Conservation (phyloP, 1,140 invertebrate genomes). For the Colletes latitarsis region DNA sequence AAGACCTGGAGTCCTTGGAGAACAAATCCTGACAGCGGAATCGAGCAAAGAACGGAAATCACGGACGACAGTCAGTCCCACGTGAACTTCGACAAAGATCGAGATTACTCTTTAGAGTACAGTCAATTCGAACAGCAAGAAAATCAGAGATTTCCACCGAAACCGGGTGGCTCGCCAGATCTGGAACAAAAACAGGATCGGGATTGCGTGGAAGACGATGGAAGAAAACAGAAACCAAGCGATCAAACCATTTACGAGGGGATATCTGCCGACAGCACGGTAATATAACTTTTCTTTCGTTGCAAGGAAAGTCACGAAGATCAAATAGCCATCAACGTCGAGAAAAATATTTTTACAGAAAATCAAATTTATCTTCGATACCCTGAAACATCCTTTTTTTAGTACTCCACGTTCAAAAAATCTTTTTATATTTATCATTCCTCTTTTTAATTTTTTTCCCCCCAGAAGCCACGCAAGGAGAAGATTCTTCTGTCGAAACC, state of each 20-base stretch:
- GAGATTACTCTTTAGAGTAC: not conserved
- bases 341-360: not conserved
- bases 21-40: conserved; percentile 33
- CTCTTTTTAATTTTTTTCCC: not conserved
- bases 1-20: conserved; percentile 57
- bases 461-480: conserved; percentile 73
- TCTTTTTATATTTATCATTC: not conserved
- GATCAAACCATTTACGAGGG: conserved; percentile 70
- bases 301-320: too few species aligned
- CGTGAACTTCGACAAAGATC: not conserved
- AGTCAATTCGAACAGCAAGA: conserved; percentile 29
- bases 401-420: too few species aligned
- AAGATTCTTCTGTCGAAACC: conserved; percentile 44
- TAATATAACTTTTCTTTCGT: conserved; percentile 32
- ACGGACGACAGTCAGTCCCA: not conserved
- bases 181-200: conserved; percentile 30
- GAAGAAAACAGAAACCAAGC: not conserved
- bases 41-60: conserved; percentile 57
- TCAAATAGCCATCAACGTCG: too few species aligned
- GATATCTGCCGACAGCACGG: conserved; percentile 59
- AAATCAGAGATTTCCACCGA: not conserved
- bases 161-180: not conserved
- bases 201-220: conserved; percentile 3
- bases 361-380: not conserved
- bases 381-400: not conserved